Base-by-base conservation (phyloP, 2,888 invertebrate genomes). In the Apantesis nais region DNA sequence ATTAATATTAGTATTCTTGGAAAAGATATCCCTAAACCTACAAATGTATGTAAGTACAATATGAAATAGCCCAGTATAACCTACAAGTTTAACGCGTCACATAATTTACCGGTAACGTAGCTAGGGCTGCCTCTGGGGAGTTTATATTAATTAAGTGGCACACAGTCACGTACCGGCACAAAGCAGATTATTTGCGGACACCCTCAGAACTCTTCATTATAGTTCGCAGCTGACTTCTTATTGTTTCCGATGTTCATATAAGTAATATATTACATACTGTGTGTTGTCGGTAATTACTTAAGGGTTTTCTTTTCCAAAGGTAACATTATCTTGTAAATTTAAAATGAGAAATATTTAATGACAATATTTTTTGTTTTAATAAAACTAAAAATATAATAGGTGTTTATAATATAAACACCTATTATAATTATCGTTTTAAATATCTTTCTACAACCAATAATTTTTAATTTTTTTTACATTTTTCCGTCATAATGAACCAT, bases 131-230 rank as follows among this genome's bases (percentile, higher is more conserved):
- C 68, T 76, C 76, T 73, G 77, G 73, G 80, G 84, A 85, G 88
- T 87, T 88, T 85, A 87, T 89, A 89, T 88, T 88, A 89, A 89
- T 89, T 89, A 89, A 86, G 83, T 80, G 80, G 74, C 75, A 75
- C 83, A 78, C 78, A 81, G 86, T 88, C 89, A 89, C 89, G 89
- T 88, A 76, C 87, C 58, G 70, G 69, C 76, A 70, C 85, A 88
- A 88, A 89, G 85, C 88, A 87, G 86, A 89, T 89, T 89, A 89
- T 87, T 84, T 84, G 82, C 78, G 82, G 81, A 83, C 83, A 84
- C 83, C 86, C 85, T 83, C 82, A 78, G 78, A 77, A 75, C 80
- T 78, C 82, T 86, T 87, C 83, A 83, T 86, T 88, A 86, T 72
- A 63, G 5, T 41, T 62, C 25, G 29, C 61, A 48, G 76, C 73